A percentile compares a stretch with the other conserved stretches of the same genome.
These are phyloP conservation scores for Drosophila monieri DNA, from an alignment of 2,888 invertebrate genomes.

Conservation along the genomic window DNA sequence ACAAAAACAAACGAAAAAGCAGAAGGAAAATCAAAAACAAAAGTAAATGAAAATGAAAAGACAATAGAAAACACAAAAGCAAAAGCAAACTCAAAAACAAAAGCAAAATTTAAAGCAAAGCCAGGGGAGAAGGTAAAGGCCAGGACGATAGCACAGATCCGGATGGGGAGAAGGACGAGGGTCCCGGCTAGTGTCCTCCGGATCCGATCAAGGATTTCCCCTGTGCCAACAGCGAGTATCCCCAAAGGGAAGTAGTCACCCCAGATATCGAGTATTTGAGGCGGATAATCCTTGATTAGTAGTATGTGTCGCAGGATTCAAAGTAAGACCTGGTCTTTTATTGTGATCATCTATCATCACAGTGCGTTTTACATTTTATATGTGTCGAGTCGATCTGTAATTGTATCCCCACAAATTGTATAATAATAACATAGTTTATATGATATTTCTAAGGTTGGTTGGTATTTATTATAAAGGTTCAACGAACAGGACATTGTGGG, in stretches of 20 bases:
- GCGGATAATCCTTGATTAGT: background rate
- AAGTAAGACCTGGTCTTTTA: no score
- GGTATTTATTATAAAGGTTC: no score
- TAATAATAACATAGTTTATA: no score
- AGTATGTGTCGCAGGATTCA: no score
- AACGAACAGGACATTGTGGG: no score
- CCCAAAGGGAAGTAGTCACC: background rate
- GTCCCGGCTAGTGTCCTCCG: background rate
- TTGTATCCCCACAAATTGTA: no score
- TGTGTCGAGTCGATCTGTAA: no score
- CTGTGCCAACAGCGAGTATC: background rate
- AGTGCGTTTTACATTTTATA: no score
- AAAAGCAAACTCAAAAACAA: background rate
- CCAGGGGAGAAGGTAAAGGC: background rate
- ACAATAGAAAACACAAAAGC: background rate
- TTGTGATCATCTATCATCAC: no score
- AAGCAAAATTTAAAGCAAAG: background rate
- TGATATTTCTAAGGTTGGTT: no score
- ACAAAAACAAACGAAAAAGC: background rate
- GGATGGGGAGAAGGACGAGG: background rate
- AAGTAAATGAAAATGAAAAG: background rate
- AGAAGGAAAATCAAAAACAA: background rate
- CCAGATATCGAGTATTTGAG: background rate
- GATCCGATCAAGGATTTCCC: background rate
- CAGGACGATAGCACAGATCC: background rate